phyloP scores from a whole-genome alignment of 2,797 vertebrate genomes.

The Phoxinus dragarum region DNA sequence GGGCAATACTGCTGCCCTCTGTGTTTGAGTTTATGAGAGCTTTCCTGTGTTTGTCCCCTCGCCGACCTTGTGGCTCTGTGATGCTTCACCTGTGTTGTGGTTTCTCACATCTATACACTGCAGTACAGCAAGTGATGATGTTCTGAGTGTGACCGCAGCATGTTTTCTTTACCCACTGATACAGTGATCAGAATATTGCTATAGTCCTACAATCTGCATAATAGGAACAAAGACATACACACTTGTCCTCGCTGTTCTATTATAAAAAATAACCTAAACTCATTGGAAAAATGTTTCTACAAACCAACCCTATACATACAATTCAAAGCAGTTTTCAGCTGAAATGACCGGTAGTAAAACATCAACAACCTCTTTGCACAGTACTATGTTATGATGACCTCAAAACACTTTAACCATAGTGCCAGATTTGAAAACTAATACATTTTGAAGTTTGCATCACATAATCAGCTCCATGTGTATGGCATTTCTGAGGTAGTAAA shows the following conservation, averaged over 20 bases:
- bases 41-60: slow-evolving; percentile 63
- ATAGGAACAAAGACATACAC: not conserved
- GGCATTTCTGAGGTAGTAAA: not conserved
- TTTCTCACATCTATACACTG: slow-evolving; percentile 43
- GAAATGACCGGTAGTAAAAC: not conserved
- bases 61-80: slow-evolving; percentile 50
- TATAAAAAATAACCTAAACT: not conserved
- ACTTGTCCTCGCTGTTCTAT: not conserved
- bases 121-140: slow-evolving; percentile 47
- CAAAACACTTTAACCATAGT: not conserved
- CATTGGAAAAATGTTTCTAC: too few relatives aligned
- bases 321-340: not conserved
- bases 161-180: not conserved
- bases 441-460: not conserved
- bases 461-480: not conserved
- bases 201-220: not conserved
- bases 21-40: slow-evolving; percentile 55
- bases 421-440: not conserved
- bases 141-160: not conserved
- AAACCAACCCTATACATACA: too few relatives aligned
- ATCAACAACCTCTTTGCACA: not conserved
- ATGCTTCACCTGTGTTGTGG: slow-evolving; percentile 47
- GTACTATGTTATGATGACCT: not conserved
- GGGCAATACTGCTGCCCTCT: slow-evolving; percentile 16
- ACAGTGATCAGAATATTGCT: not conserved